Evolutionary conservation across 2,113 vertebrate species (phyloP).

Genomic region (Entelurus aequoreus): DNA sequence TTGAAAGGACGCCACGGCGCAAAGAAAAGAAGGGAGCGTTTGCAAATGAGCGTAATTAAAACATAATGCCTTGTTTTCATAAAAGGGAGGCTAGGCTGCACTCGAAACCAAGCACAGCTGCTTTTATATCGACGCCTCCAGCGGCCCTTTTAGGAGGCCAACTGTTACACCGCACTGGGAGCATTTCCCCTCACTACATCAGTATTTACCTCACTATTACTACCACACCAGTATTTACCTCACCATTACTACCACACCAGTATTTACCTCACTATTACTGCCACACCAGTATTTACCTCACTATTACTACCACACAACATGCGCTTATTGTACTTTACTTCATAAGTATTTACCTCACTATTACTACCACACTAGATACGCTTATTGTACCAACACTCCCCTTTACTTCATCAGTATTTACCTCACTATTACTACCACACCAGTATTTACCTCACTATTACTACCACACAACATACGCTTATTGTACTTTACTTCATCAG

Average conservation of each 20-base stretch:
- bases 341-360: not conserved
- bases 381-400: too few species aligned
- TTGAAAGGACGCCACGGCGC: constrained; percentile 10
- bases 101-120: not conserved
- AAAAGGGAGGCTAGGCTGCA: not conserved
- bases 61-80: not conserved
- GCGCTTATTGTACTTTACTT: not conserved
- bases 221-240: too few species aligned
- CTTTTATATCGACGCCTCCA: not conserved
- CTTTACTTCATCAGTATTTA: not conserved
- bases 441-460: too few species aligned
- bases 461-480: too few species aligned
- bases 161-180: not conserved
- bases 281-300: too few species aligned
- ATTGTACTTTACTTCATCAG: too few species aligned
- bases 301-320: too few species aligned
- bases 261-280: too few species aligned
- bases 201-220: not conserved
- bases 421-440: too few species aligned
- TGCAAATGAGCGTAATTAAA: constrained; percentile 3
- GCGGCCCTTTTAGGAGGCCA: not conserved
- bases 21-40: constrained; percentile 12
- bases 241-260: too few species aligned
- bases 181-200: not conserved
- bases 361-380: too few species aligned